Evolutionary conservation across 2,888 invertebrate species (phyloP), one percentile per base, ranked within the genome.

Genomic region (Drosophila prolongata): DNA sequence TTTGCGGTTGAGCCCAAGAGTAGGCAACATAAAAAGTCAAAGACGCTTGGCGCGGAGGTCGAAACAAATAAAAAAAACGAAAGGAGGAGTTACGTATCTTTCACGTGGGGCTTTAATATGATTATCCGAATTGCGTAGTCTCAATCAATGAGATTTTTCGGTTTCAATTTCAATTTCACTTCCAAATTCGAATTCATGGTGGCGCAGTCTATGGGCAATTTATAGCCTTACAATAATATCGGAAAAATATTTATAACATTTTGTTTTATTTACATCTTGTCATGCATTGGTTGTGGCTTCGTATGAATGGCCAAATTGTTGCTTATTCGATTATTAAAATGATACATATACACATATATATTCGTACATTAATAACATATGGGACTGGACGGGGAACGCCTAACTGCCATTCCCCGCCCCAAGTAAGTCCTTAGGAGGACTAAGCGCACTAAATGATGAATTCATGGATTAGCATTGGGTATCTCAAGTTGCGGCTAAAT

Each of bases 361-460:
- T 19, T 27, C 47, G 52, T 66, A 54, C 54, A 42, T 67, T 49
- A 49, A 67, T 67, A 66, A 66, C 67, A 66, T 42, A 67, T 49
- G 62, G 61, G 60, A 34, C 27, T 46, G 24, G 24, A 19, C 8
- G 6, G 27, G 24, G 27, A 3, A 16, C 11, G 43, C 19, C 43
- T 43, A 16, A 5, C 43, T 19, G 19, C 43, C 2, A 11, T 27
- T 10, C 14, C 14, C 10, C n/a, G 24, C 47, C 38, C 4, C 3
- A 50, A 24, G 10, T 24, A 30, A 54, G 49, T 54, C 67, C 64
- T 38, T 64, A 30, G 49, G 49, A 54, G 42, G 14, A 49, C 46
- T 66, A 65, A 47, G 66, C 43, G 65, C 65, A 64, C 62, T 49
- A 64, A 64, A 59, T 42, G 59, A 64, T 60, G 61, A 49, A 60